phyloP scores from a whole-genome alignment of 2,797 vertebrate species.

The Acestrorhynchus altus region DNA sequence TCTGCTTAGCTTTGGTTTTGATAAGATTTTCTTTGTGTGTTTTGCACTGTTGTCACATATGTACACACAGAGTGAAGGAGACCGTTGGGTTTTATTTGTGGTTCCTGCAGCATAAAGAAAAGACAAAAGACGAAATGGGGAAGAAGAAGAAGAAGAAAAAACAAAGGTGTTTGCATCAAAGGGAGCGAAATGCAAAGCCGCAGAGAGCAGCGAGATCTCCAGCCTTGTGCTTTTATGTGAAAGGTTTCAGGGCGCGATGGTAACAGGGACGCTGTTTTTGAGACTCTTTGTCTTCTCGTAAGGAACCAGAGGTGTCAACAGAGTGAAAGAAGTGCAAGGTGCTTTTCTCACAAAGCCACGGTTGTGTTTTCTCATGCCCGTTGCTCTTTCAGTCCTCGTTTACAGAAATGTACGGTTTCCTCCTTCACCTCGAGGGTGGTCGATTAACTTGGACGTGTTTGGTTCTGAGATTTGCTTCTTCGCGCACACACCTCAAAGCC shows the following conservation, averaged over 20 bases:
- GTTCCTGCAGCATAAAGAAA: conserved; percentile 65
- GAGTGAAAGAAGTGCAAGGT: conserved; percentile 43
- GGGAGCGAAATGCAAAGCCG: conserved; percentile 74
- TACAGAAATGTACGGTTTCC: conserved; percentile 1
- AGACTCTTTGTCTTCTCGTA: conserved; percentile 70
- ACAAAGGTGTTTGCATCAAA: conserved; percentile 75
- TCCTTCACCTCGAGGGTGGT: neutral
- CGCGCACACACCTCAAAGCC: neutral
- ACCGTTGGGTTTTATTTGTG: conserved; percentile 74
- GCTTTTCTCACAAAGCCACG: conserved; percentile 70
- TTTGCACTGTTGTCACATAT: conserved; percentile 66
- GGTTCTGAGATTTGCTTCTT: neutral
- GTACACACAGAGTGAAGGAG: conserved; percentile 68
- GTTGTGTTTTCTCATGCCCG: conserved; percentile 34
- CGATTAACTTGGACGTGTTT: neutral
- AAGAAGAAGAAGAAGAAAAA: conserved; percentile 53
- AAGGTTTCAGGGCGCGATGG: conserved; percentile 71
- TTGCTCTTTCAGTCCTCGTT: conserved; percentile 64
- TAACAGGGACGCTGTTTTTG: conserved; percentile 56
- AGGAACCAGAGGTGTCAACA: conserved; percentile 72
- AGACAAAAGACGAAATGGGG: conserved; percentile 29
- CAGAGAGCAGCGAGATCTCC: conserved; percentile 62
- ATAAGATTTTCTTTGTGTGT: conserved; percentile 20
- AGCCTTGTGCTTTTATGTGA: conserved; percentile 70
- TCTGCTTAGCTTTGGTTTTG: conserved; percentile 25